These are phyloP conservation scores for Schizopygopsis pylzovi DNA, from an alignment of 2,797 vertebrate species.

Conservation along the genomic window DNA sequence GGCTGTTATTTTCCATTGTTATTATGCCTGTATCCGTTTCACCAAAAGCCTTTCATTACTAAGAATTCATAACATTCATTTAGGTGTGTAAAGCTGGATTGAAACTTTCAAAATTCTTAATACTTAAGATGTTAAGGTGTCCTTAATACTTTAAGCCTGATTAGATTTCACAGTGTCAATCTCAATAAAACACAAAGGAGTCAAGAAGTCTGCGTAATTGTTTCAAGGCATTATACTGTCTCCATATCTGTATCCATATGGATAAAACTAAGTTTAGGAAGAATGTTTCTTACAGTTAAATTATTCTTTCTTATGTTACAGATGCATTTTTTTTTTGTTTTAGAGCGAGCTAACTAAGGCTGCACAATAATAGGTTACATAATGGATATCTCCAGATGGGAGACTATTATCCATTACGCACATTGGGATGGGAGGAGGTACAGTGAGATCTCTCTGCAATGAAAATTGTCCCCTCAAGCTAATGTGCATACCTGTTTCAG, in stretches of 20 bases:
- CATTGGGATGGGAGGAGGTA: constrained; percentile 12
- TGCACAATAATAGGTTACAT: constrained; percentile 46
- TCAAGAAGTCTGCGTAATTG: constrained; percentile 6
- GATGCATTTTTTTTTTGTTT: neutral
- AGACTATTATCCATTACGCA: constrained; percentile 46
- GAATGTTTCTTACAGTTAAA: constrained; percentile 1
- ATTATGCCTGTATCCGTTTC: neutral
- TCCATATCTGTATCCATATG: neutral
- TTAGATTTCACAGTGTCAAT: constrained; percentile 43
- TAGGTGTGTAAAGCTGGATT: constrained; percentile 17
- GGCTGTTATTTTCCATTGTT: constrained; percentile 49
- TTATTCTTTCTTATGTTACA: constrained; percentile 20
- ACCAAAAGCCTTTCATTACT: constrained; percentile 32
- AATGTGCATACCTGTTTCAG: constrained; percentile 60
- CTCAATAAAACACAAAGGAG: constrained; percentile 18
- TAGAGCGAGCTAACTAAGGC: constrained; percentile 22
- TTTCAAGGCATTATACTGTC: constrained; percentile 27
- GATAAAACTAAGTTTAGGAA: constrained; percentile 13
- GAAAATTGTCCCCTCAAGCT: constrained; percentile 58
- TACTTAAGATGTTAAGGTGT: constrained; percentile 4
- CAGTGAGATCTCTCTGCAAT: constrained; percentile 28
- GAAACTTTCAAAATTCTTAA: constrained; percentile 15
- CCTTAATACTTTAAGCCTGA: constrained; percentile 29
- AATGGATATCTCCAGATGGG: constrained; percentile 55
- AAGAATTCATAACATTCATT: constrained; percentile 37